A percentile compares a stretch with the other conserved stretches of the same genome.
These are phyloP conservation scores for Molossus alvarezi DNA, from an alignment of 2,797 vertebrate genomes.

Conservation along the genomic window DNA sequence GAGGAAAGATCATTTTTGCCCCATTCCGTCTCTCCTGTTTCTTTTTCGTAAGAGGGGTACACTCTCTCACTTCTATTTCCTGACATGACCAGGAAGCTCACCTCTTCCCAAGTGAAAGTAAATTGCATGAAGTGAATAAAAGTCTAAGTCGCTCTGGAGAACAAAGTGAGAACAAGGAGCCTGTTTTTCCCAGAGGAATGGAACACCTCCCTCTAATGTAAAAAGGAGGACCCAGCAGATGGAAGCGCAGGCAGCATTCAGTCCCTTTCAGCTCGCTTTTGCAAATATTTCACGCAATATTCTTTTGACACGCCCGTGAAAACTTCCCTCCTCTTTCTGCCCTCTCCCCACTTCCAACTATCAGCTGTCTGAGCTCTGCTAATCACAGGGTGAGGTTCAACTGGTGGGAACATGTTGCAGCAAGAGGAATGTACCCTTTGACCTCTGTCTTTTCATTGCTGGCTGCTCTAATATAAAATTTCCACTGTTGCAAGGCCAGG, in stretches of 20 bases:
- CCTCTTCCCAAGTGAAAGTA: constrained; percentile 59
- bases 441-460: constrained; percentile 74
- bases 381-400: constrained; percentile 79
- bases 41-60: background rate
- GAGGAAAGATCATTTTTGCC: background rate
- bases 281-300: constrained; percentile 75
- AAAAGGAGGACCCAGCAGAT: background rate
- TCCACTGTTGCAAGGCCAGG: constrained; percentile 79
- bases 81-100: constrained; percentile 13
- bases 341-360: background rate
- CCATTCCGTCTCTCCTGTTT: background rate
- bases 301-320: constrained; percentile 72
- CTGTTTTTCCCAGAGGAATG: constrained; percentile 32
- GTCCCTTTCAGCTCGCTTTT: constrained; percentile 57
- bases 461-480: constrained; percentile 73
- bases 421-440: constrained; percentile 81
- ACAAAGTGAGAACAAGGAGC: constrained; percentile 60
- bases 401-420: constrained; percentile 72
- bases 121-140: constrained; percentile 41
- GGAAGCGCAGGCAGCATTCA: background rate
- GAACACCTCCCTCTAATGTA: constrained; percentile 20
- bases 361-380: constrained; percentile 71
- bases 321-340: constrained; percentile 47
- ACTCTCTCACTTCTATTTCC: constrained; percentile 28
- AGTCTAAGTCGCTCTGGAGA: constrained; percentile 29